phyloP scores from a whole-genome alignment of 2,888 invertebrate genomes.

The Artemia sinica region DNA sequence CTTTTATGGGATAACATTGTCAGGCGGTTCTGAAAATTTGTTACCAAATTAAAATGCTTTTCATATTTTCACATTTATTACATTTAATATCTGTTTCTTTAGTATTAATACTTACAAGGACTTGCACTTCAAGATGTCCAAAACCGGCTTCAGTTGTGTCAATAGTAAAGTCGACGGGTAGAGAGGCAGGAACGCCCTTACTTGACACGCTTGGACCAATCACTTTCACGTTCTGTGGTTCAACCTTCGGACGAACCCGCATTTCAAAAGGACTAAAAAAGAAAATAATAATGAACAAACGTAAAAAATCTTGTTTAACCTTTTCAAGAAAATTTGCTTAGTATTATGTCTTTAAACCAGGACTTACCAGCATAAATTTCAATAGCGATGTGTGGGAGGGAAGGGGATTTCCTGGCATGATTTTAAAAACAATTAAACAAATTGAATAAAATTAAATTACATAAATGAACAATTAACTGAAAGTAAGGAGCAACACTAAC shows the following conservation, averaged over 20 bases:
- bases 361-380: too few species aligned
- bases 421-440: too few species aligned
- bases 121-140: conserved; percentile 54
- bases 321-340: too few species aligned
- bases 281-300: too few species aligned
- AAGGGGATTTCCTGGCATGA: too few species aligned
- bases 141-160: conserved; percentile 60
- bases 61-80: conserved; percentile 10
- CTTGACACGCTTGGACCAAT: conserved; percentile 49
- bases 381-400: too few species aligned
- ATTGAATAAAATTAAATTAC: too few species aligned
- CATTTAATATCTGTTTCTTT: neutral
- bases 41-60: conserved; percentile 13
- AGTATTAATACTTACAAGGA: conserved; percentile 39
- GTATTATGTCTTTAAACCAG: too few species aligned
- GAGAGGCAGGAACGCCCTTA: conserved; percentile 52
- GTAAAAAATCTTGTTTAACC: too few species aligned
- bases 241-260: conserved; percentile 49
- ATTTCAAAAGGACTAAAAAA: conserved; percentile 50
- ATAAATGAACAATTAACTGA: too few species aligned
- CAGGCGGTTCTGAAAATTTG: neutral
- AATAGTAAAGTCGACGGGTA: conserved; percentile 57
- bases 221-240: conserved; percentile 53
- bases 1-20: neutral
- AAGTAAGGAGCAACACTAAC: too few species aligned